Percentiles rank a stretch among this genome's conserved stretches.
Conservation (phyloP, 1,140 invertebrate genomes). For the Ctenoplectra terminalis region DNA sequence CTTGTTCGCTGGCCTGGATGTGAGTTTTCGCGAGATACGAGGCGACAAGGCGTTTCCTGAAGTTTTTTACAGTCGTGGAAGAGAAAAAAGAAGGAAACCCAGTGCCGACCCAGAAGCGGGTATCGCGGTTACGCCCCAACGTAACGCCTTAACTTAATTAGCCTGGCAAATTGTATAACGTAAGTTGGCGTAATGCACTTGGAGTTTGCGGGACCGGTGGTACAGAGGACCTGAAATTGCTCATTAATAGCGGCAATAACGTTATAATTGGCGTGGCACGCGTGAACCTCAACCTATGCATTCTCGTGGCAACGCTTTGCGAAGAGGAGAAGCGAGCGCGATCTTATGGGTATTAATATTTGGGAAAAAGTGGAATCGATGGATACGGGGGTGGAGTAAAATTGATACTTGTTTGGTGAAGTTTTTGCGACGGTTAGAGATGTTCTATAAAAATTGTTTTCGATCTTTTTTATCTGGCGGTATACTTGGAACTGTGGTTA, state of each 20-base stretch:
- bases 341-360: no score
- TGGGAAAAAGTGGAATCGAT: no score
- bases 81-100: background rate
- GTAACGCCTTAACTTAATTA: constrained; percentile 68
- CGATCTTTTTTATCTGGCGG: no score
- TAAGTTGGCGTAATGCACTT: constrained; percentile 62
- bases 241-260: constrained; percentile 70
- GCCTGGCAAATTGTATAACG: constrained; percentile 66
- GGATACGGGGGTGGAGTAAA: no score
- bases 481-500: no score
- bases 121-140: constrained; percentile 29
- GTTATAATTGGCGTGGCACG: constrained; percentile 62
- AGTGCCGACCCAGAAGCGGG: background rate
- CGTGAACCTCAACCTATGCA: background rate
- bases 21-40: background rate
- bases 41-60: background rate
- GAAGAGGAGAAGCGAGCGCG: no score
- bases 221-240: constrained; percentile 65
- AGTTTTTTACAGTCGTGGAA: background rate
- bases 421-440: no score
- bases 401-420: no score
- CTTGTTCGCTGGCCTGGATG: background rate
- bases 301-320: background rate
- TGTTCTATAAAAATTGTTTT: no score
- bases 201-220: constrained; percentile 54